Conservation (phyloP, 1,140 invertebrate genomes). For the Drosophila azteca region DNA sequence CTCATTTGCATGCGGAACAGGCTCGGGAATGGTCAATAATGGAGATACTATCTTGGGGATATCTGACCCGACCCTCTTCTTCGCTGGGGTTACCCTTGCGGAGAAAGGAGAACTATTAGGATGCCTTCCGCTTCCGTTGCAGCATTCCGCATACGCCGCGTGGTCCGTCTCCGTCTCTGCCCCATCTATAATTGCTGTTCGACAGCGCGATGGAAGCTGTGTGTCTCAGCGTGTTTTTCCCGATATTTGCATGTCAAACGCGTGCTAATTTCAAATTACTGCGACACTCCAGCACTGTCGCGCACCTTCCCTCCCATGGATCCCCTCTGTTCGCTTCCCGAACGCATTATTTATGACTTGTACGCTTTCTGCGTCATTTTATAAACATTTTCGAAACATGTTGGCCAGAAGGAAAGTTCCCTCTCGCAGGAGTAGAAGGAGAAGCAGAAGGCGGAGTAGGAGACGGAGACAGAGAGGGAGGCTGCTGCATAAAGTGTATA, state of each 20-base stretch:
- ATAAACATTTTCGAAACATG: conserved; percentile 81
- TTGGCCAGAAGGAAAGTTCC: conserved; percentile 16
- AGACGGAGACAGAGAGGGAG: conserved; percentile 29
- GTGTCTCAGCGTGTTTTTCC: conserved; percentile 35
- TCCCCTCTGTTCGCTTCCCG: conserved; percentile 8
- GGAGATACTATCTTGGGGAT: not conserved
- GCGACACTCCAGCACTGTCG: conserved; percentile 54
- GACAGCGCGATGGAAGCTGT: not conserved
- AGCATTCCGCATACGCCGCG: conserved; percentile 34
- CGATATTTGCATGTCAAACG: conserved; percentile 78
- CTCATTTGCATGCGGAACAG: conserved; percentile 22
- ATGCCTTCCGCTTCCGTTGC: too few relatives aligned
- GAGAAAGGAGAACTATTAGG: not conserved
- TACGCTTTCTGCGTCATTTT: conserved; percentile 79
- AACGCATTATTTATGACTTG: conserved; percentile 81
- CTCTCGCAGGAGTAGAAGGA: too few relatives aligned
- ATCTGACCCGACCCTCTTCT: conserved; percentile 31
- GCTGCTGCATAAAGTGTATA: conserved; percentile 55
- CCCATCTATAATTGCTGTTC: conserved; percentile 42
- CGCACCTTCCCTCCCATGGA: not conserved
- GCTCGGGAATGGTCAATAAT: conserved; percentile 8
- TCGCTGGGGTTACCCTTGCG: not conserved
- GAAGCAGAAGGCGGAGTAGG: conserved; percentile 12
- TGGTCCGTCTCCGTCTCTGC: not conserved
- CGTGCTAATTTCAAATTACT: conserved; percentile 77